These are phyloP conservation scores for Apotomis betuletana DNA, from an alignment of 2,888 invertebrate genomes.

Conservation along the genomic window DNA sequence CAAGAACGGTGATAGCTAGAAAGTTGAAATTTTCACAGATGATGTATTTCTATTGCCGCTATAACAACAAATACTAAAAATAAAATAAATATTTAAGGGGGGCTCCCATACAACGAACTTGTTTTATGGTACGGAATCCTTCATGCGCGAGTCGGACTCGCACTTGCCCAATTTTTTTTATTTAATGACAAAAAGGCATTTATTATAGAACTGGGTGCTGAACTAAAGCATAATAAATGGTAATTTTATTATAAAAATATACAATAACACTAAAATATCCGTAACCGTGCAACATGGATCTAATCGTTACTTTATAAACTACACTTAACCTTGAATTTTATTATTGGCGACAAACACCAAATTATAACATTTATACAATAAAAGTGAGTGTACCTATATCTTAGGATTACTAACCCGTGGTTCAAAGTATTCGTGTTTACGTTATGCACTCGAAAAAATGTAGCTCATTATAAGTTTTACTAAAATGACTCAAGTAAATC, in stretches of 20 bases:
- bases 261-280: conserved; percentile 77
- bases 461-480: too few species aligned
- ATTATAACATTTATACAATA: conserved; percentile 42
- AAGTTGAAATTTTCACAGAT: too few species aligned
- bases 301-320: conserved; percentile 63
- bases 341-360: conserved; percentile 33
- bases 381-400: conserved; percentile 1
- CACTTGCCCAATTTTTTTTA: not conserved
- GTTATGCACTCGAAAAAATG: conserved; percentile 9
- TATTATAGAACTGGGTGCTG: conserved; percentile 35
- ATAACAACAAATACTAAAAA: too few species aligned
- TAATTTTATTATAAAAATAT: conserved; percentile 76
- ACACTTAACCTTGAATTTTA: conserved; percentile 24
- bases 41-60: too few species aligned
- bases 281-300: conserved; percentile 73
- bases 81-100: too few species aligned
- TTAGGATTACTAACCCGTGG: conserved; percentile 16
- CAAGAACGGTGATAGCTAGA: too few species aligned
- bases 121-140: too few species aligned
- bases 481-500: too few species aligned
- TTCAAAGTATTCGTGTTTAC: not conserved
- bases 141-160: too few species aligned
- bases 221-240: conserved; percentile 60
- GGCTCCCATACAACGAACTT: too few species aligned
- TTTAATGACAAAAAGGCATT: not conserved